Base-by-base conservation (phyloP, 2,888 invertebrate species). In the Artemia sinica region DNA sequence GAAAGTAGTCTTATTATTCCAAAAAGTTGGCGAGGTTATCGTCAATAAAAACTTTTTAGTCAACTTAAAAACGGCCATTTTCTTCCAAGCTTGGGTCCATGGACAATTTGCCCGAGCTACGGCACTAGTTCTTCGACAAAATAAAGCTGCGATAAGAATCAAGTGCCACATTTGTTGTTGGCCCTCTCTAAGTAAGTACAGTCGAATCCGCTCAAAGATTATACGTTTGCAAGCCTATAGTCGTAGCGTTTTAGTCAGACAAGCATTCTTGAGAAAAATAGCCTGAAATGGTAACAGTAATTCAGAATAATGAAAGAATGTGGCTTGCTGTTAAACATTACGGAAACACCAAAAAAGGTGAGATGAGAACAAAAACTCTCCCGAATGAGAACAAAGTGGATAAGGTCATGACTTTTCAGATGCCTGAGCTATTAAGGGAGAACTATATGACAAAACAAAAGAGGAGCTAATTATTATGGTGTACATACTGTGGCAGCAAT, bases 1-100 rank as follows among this genome's bases (percentile, higher is more conserved):
- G 82, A 85, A 12, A 92, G 91, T 77, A 94, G 95, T 72, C 85
- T 95, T n/a, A 84, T 88, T 74, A 91, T 97, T 68, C 96, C 97
- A 78, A 92, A 91, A 72, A 87, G 87, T 71, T 87, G 93, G 68
- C 84, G 93, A 0, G 87, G 91, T 0, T 93, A 88, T 78, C 81
- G 94, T 10, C 86, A 85, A 68, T 80, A 87, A 0, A 84, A 84
- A 68, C 84, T 85, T 69, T 96, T 88, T 77, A 74, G 82, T 70
- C 84, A 85, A 49, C 81, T 93, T 6, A 81, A 81, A 79, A 28
- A 84, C 89, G 0, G 79, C 86, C 4, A 75, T 83, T 0, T 85
- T 86, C 0, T 78, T 96, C 63, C 96, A 97, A 78, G 83, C 86
- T 12, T 84, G 84, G 52, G 66, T 49, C 48, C 65, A 69, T 10